phyloP scores from a whole-genome alignment of 92 coral and sea anemone genomes.

The Epizoanthus rinbou region DNA sequence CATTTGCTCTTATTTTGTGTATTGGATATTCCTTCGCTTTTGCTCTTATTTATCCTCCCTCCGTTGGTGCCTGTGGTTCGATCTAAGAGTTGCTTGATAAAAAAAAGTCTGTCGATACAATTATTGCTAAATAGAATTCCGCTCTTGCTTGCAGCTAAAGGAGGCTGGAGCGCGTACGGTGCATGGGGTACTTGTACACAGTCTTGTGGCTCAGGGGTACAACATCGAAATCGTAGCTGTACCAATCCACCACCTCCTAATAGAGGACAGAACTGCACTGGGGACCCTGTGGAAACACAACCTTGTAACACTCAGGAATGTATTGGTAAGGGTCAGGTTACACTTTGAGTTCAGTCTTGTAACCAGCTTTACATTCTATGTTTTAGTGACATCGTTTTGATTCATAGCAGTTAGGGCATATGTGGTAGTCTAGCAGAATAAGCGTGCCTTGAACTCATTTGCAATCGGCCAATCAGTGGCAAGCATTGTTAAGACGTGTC shows the following conservation, averaged over 20 bases:
- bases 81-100: too few relatives aligned
- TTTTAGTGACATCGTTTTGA: neutral
- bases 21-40: too few relatives aligned
- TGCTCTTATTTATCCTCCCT: too few relatives aligned
- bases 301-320: slow-evolving; percentile 53
- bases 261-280: slow-evolving; percentile 62
- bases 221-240: slow-evolving; percentile 61
- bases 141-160: slow-evolving; percentile 9
- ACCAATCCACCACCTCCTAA: slow-evolving; percentile 54
- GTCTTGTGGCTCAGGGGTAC: slow-evolving; percentile 49
- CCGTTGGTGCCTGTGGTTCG: too few relatives aligned
- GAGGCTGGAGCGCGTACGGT: slow-evolving; percentile 57
- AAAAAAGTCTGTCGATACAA: too few relatives aligned
- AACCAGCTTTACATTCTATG: too few relatives aligned
- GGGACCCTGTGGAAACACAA: slow-evolving; percentile 48
- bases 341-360: neutral
- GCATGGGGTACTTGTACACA: slow-evolving; percentile 60
- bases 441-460: neutral
- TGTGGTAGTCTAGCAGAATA: neutral
- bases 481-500: too few relatives aligned
- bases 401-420: neutral
- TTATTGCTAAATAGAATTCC: too few relatives aligned
- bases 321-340: slow-evolving; percentile 8
- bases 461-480: too few relatives aligned
- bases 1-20: too few relatives aligned